Conservation (phyloP, 2,888 invertebrate species). For the Nomada hirtipes region DNA sequence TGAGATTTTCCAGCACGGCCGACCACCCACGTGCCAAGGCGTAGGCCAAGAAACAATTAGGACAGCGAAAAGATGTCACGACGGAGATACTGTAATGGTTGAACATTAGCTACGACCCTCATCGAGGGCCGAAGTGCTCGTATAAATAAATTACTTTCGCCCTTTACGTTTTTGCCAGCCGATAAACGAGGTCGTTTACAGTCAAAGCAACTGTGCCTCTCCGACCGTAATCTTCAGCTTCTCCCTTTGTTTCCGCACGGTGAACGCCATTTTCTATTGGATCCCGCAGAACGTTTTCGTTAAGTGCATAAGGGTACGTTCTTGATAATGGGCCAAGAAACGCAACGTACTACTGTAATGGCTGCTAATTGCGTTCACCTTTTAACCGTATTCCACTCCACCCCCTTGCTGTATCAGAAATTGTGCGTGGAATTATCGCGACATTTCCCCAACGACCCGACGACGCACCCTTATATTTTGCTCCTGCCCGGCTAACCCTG, state of each 20-base stretch:
- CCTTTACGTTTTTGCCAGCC: slow-evolving; percentile 46
- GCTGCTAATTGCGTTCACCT: slow-evolving; percentile 29
- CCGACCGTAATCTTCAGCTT: slow-evolving; percentile 35
- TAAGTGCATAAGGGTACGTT: slow-evolving; percentile 23
- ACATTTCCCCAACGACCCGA: slow-evolving; percentile 5
- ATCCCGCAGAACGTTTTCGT: slow-evolving; percentile 18
- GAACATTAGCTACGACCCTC: slow-evolving; percentile 48
- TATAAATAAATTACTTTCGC: slow-evolving; percentile 67
- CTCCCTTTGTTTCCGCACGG: slow-evolving; percentile 15
- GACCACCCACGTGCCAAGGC: background rate
- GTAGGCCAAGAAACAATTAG: slow-evolving; percentile 27
- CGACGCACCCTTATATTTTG: background rate
- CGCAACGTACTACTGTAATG: slow-evolving; percentile 25
- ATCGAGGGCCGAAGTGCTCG: slow-evolving; percentile 21
- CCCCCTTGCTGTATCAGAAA: background rate
- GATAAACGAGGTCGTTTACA: slow-evolving; percentile 50
- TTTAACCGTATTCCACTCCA: background rate
- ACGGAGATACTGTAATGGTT: slow-evolving; percentile 43
- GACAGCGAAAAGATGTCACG: slow-evolving; percentile 41
- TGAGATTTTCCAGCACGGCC: too few relatives aligned
- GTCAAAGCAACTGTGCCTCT: slow-evolving; percentile 24
- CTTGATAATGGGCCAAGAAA: slow-evolving; percentile 38
- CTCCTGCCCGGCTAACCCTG: background rate
- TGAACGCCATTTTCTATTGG: slow-evolving; percentile 22
- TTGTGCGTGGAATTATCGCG: slow-evolving; percentile 16